These are phyloP conservation scores for Galerucella pusilla DNA, from an alignment of 2,888 invertebrate species.

Conservation along the genomic window DNA sequence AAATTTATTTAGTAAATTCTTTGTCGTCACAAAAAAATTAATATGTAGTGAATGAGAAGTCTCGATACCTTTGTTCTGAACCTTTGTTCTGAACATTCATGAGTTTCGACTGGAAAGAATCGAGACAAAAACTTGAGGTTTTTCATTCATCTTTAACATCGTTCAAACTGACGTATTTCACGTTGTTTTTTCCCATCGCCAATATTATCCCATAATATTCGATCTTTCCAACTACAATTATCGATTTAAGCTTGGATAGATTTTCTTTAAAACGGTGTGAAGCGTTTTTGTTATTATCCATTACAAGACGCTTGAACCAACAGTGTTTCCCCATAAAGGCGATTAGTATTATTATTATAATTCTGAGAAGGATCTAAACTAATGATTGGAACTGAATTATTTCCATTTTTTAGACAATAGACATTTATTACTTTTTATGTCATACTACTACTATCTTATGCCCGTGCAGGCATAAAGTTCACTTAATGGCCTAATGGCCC, in stretches of 20 bases:
- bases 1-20: constrained; percentile 47
- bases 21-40: constrained; percentile 38
- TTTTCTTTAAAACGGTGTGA: neutral
- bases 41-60: constrained; percentile 40
- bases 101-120: constrained; percentile 25
- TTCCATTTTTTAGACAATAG: no score
- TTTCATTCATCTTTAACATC: constrained; percentile 25
- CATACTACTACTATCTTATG: no score
- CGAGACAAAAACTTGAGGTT: constrained; percentile 28
- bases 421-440: no score
- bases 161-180: neutral
- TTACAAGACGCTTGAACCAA: neutral
- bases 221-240: neutral
- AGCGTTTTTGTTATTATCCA: neutral
- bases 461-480: no score
- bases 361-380: no score
- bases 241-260: neutral
- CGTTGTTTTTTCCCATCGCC: neutral
- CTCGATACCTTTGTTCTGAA: constrained; percentile 23
- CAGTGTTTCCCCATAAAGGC: no score
- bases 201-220: neutral
- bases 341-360: no score
- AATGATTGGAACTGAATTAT: no score
- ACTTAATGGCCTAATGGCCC: no score
- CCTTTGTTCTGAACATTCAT: constrained; percentile 25